These are phyloP conservation scores for Brachionus asplanchnoidis DNA, from an alignment of 1,140 invertebrate species.

Conservation along the genomic window DNA sequence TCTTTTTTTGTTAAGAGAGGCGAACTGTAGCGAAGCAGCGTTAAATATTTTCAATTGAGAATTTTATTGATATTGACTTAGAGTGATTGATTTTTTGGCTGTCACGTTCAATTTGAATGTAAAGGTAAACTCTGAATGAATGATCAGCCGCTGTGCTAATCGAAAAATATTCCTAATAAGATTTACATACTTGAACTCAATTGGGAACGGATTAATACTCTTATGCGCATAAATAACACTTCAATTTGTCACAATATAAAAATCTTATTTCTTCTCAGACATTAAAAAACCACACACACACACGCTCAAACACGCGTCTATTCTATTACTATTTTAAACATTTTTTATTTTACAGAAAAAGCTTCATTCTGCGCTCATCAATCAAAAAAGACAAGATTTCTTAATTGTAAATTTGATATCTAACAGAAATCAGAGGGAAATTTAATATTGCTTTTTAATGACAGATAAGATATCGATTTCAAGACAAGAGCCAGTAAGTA, in stretches of 20 bases:
- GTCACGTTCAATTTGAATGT: neutral
- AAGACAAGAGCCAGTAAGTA: neutral
- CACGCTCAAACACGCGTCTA: neutral
- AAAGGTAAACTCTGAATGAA: neutral
- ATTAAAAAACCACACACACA: too few relatives aligned
- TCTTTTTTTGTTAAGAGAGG: neutral
- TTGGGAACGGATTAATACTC: neutral
- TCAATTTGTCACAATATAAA: neutral
- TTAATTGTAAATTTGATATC: neutral
- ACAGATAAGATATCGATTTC: neutral
- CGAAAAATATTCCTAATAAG: neutral
- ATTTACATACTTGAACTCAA: neutral
- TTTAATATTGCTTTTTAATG: neutral
- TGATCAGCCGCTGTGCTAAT: neutral
- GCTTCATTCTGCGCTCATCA: neutral
- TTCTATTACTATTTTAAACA: too few relatives aligned
- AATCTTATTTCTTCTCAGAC: neutral
- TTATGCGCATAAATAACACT: neutral
- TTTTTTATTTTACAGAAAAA: neutral
- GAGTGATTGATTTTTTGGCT: neutral
- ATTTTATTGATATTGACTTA: neutral
- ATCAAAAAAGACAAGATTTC: neutral
- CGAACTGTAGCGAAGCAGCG: neutral
- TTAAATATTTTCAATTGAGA: neutral
- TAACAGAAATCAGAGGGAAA: neutral